Evolutionary conservation across 92 coral and sea anemone genomes (phyloP), one percentile per base, ranked within the genome.

Genomic region (Heliopora coerulea): DNA sequence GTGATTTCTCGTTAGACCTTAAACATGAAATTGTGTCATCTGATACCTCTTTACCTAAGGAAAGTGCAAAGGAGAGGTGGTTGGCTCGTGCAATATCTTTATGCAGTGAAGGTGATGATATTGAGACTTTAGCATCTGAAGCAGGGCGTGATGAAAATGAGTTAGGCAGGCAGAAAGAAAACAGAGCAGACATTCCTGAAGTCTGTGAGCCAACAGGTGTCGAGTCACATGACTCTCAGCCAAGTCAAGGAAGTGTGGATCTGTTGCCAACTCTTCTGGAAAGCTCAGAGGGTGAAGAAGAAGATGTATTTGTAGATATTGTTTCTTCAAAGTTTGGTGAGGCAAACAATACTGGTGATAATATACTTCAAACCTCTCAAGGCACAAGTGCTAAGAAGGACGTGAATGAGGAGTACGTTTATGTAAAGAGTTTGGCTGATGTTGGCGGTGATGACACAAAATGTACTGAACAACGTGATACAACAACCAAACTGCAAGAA

Each of bases 61-160:
- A 56, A 1, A 56, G 29, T 23, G 3, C 61, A 6, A 56, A 56
- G 2, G 42, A 52, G 25, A 26, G 39, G 11, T 95, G 99, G 99
- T 84, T 95, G 8, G 86, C 86, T 27, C 60, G 99, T 70, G 99
- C 99, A 32, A 95, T 95, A 56, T 87, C 96, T 0, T 60, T 95
- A 15, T 95, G 99, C 54, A 95, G 99, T 44, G 99, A 90, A 65
- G 99, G 99, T 29, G 99, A 88, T 21, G 99, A 95, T 37, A 76
- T 95, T 28, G 96, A 95, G 68, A 75, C 82, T 6, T 80, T 95
- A 50, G 99, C 99, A 10, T 87, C 95, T 49, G 95, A 86, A 86
- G 99, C 95, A 24, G 96, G 77, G 1, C 48, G 20, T 52, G 42
- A 25, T 30, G 27, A 26, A 8, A 50, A 21, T 29, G 37, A 50